Evolutionary conservation across 2,797 vertebrate species (phyloP).

Genomic region (Dendrocincla fuliginosa): DNA sequence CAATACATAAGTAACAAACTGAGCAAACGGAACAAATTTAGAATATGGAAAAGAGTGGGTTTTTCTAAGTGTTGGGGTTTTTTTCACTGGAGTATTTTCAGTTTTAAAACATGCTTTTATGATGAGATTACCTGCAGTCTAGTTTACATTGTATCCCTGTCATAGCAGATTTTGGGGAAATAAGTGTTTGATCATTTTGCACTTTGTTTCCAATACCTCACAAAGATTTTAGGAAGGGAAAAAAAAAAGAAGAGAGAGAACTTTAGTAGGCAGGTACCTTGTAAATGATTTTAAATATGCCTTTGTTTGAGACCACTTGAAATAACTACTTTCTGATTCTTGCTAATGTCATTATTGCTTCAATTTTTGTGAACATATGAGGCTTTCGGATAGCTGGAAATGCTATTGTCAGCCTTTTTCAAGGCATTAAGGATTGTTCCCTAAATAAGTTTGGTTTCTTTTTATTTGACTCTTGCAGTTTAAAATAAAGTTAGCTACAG

Average conservation of each 20-base stretch:
- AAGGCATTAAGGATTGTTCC: not conserved
- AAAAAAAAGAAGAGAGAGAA: not conserved
- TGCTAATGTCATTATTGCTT: not conserved
- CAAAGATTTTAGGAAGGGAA: not conserved
- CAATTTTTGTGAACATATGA: not conserved
- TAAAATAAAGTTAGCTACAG: not conserved
- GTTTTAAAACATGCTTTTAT: not conserved
- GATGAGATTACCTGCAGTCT: not conserved
- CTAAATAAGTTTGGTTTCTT: not conserved
- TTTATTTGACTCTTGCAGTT: constrained; percentile 1
- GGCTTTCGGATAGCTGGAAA: not conserved
- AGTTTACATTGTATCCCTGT: not conserved
- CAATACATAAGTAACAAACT: constrained; percentile 16
- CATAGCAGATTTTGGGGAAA: not conserved
- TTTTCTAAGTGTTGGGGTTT: not conserved
- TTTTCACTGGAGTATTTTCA: not conserved
- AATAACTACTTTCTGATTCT: not conserved
- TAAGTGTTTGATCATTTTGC: not conserved
- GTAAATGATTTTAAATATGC: not conserved
- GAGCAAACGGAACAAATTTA: constrained; percentile 29
- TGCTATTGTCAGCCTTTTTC: not conserved
- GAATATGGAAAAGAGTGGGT: not conserved
- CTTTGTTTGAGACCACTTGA: not conserved
- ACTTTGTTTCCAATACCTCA: constrained; percentile 44
- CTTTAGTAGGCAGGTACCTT: constrained; percentile 16